Percentiles rank a stretch among this genome's conserved stretches.
Conservation (phyloP, 1,140 invertebrate species). For the Drosophila sp. region DNA sequence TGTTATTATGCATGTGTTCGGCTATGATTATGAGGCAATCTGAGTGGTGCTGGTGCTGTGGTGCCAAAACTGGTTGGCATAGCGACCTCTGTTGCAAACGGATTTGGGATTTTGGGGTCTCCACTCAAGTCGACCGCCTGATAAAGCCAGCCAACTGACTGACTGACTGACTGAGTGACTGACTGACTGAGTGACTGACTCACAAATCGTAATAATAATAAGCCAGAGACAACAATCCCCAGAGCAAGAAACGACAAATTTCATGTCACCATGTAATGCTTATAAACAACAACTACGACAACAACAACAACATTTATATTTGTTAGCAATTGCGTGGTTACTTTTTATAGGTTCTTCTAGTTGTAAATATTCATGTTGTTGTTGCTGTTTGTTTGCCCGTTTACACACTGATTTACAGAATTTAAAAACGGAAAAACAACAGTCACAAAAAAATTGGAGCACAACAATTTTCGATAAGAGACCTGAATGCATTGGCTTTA, state of each 20-base stretch:
- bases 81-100: constrained; percentile 6
- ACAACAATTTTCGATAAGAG: constrained; percentile 8
- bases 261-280: constrained; percentile 9
- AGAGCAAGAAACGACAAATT: constrained; percentile 21
- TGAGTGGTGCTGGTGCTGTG: not conserved
- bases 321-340: constrained; percentile 13
- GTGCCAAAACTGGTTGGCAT: constrained; percentile 28
- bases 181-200: not conserved
- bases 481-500: constrained; percentile 8
- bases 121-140: constrained; percentile 6
- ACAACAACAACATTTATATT: not conserved
- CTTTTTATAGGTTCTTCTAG: not conserved
- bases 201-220: constrained; percentile 45
- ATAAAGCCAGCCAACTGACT: constrained; percentile 17
- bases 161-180: not conserved
- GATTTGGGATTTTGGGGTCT: not conserved
- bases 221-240: constrained; percentile 35
- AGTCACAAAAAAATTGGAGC: constrained; percentile 2
- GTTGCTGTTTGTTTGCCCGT: not conserved
- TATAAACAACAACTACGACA: constrained; percentile 13
- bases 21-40: constrained; percentile 9
- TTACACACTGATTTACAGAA: constrained; percentile 8
- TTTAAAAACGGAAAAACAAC: not conserved
- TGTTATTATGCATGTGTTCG: constrained; percentile 35
- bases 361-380: not conserved